A percentile compares a stretch with the other conserved stretches of the same genome.
These are phyloP conservation scores for Clytia hemisphaerica DNA, from an alignment of 30 jellyfish, hydroid and myxozoan species.

Conservation along the genomic window DNA sequence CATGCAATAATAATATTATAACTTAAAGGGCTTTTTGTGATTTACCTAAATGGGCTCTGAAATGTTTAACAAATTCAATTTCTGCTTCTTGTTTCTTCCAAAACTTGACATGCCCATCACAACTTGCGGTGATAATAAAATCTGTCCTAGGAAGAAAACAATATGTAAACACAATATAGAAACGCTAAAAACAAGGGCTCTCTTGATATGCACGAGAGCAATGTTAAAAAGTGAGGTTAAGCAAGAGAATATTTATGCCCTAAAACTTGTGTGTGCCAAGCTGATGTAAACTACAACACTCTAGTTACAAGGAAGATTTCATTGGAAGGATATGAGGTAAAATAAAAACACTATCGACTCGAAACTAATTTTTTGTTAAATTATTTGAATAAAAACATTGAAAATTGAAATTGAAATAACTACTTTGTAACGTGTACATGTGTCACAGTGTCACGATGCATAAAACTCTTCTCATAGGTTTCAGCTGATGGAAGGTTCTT, in stretches of 20 bases:
- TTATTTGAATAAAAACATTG: neutral
- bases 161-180: too few species aligned
- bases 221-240: too few species aligned
- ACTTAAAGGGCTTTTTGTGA: neutral
- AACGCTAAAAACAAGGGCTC: neutral
- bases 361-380: neutral
- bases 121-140: slow-evolving; percentile 85
- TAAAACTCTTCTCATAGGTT: slow-evolving; percentile 79
- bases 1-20: too few species aligned
- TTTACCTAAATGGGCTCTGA: slow-evolving; percentile 82
- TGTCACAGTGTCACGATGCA: slow-evolving; percentile 90
- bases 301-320: too few species aligned
- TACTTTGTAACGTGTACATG: slow-evolving; percentile 77
- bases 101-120: slow-evolving; percentile 93
- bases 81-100: slow-evolving; percentile 84
- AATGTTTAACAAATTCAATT: slow-evolving; percentile 81
- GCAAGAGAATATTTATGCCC: too few species aligned
- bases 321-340: neutral
- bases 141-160: slow-evolving; percentile 40
- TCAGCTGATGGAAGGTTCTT: slow-evolving; percentile 82
- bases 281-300: too few species aligned
- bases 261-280: too few species aligned
- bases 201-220: too few species aligned
- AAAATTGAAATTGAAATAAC: neutral
- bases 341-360: neutral